A percentile compares a stretch with the other conserved stretches of the same genome.
These are phyloP conservation scores for Sebastes nivosus DNA, from an alignment of 2,797 vertebrate species.

Conservation along the genomic window DNA sequence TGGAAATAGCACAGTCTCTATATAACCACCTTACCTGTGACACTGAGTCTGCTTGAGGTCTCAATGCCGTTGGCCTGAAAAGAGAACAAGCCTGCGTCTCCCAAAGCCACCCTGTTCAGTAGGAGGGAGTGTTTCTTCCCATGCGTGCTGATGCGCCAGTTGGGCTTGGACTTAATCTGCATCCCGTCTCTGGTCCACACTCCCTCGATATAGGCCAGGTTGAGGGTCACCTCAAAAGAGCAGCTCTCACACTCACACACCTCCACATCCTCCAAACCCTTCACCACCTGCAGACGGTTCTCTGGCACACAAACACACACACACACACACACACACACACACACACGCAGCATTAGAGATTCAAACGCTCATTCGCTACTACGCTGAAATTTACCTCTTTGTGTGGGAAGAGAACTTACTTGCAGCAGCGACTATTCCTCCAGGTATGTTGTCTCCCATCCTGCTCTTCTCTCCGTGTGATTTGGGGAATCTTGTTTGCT, in stretches of 20 bases:
- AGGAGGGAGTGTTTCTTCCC: conserved; percentile 88
- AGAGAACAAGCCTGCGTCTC: conserved; percentile 86
- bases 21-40: conserved; percentile 83
- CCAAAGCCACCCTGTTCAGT: conserved; percentile 81
- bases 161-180: conserved; percentile 85
- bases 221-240: conserved; percentile 89
- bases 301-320: conserved; percentile 73
- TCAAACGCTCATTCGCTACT: neutral
- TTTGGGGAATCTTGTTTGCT: conserved; percentile 1
- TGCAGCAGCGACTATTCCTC: conserved; percentile 76
- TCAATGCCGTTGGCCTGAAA: conserved; percentile 88
- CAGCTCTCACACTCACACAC: conserved; percentile 85
- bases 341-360: conserved; percentile 1
- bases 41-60: conserved; percentile 84
- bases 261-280: conserved; percentile 84
- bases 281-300: conserved; percentile 89
- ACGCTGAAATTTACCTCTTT: neutral
- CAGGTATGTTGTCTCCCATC: conserved; percentile 72
- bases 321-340: neutral
- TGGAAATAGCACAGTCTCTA: neutral
- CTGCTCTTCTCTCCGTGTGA: conserved; percentile 21
- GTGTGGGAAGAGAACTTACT: conserved; percentile 58
- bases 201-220: conserved; percentile 87
- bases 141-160: conserved; percentile 77
- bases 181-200: conserved; percentile 88